phyloP scores from a whole-genome alignment of 1,140 invertebrate species.

The Drosophila biarmipes region DNA sequence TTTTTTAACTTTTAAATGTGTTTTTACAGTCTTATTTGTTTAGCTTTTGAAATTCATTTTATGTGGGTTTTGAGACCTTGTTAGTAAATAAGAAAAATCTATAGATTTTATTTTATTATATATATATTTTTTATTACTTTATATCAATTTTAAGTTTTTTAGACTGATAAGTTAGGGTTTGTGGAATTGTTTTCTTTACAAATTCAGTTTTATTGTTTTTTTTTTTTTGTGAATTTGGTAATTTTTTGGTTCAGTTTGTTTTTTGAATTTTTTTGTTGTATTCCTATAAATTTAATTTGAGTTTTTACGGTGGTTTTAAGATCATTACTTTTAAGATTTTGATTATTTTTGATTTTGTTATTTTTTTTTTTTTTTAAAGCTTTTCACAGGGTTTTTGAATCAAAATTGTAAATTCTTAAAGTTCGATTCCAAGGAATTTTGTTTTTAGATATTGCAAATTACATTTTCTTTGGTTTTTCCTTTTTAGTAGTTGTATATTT shows the following conservation, averaged over 20 bases:
- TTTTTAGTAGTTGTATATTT: neutral
- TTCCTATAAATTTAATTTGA: neutral
- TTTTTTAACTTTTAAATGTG: neutral
- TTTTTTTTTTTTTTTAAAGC: neutral
- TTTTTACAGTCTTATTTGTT: neutral
- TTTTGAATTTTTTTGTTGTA: neutral
- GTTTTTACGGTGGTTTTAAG: constrained; percentile 1
- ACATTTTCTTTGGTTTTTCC: too few species aligned
- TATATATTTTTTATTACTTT: neutral
- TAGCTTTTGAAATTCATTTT: neutral
- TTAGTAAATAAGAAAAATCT: neutral
- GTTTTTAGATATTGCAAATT: too few species aligned
- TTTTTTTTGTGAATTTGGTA: too few species aligned
- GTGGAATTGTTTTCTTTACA: too few species aligned
- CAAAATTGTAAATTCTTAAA: too few species aligned
- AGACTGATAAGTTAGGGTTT: neutral
- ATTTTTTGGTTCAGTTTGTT: too few species aligned
- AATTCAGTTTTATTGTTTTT: too few species aligned
- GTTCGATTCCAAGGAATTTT: too few species aligned
- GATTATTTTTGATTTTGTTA: neutral
- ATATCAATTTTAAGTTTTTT: neutral
- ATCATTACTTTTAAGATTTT: constrained; percentile 27
- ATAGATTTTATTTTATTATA: too few species aligned
- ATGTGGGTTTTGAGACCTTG: neutral
- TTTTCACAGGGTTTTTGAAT: neutral